Evolutionary conservation across 2,797 vertebrate genomes (phyloP).

Genomic region (Diglossa cyanea): DNA sequence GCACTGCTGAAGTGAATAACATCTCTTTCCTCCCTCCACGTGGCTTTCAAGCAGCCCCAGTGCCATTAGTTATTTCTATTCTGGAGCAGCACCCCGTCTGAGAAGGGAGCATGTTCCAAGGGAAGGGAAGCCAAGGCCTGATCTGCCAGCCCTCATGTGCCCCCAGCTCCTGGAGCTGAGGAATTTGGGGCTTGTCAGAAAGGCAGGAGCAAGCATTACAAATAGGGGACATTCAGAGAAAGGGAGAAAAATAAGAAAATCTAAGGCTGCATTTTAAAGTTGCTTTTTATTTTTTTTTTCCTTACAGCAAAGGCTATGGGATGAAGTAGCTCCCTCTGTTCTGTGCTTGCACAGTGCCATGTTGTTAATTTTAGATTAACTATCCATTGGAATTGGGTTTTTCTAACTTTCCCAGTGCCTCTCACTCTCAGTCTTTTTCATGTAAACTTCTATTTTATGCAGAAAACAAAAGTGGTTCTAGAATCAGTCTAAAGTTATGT

Average conservation of each 20-base stretch:
- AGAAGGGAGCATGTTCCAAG: neutral
- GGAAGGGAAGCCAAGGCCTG: neutral
- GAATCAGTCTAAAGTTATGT: neutral
- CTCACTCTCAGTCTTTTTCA: neutral
- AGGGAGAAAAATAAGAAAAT: neutral
- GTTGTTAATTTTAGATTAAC: neutral
- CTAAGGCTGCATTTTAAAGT: neutral
- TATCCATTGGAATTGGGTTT: neutral
- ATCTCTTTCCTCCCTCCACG: conserved; percentile 25
- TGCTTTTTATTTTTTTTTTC: neutral
- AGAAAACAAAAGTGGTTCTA: neutral
- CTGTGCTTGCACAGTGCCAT: neutral
- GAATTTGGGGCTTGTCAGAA: neutral
- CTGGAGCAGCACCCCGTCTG: conserved; percentile 5
- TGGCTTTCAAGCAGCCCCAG: conserved; percentile 41
- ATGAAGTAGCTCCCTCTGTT: neutral
- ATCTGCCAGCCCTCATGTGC: neutral
- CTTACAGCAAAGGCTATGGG: neutral
- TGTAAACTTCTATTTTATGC: neutral
- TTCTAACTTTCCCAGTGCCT: neutral
- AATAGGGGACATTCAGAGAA: neutral
- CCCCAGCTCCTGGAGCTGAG: neutral
- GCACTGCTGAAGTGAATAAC: conserved; percentile 43
- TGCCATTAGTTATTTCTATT: conserved; percentile 35
- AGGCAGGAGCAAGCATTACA: neutral